Base-by-base conservation (phyloP, 2,888 invertebrate genomes). In the Zhengitettix transpicula region DNA sequence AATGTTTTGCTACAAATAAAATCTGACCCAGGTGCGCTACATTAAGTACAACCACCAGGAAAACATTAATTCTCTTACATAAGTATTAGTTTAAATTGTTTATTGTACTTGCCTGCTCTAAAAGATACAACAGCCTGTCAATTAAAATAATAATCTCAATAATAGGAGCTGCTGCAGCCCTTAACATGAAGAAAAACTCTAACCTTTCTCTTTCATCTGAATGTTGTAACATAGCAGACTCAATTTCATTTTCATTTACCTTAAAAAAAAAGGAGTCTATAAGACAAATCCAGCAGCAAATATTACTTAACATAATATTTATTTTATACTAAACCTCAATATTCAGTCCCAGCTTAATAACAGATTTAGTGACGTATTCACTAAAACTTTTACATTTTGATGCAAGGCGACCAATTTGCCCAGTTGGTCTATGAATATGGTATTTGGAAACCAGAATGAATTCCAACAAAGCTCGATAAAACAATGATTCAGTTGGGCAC, bases 81-180 rank as follows among this genome's bases (percentile, higher is more conserved):
- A 5, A 7, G 28, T 28, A 28, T 28, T 28, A 28, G 28, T 28
- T 28, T 5, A 28, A 28, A 28, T 28, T 28, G 28, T 28, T 2
- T 28, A 54, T 11, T 55, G 51, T 17, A 57, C 60, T 64, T 67
- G 77, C 77, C 72, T 76, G 72, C 69, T 91, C 89, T 61, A 80
- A 73, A 42, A 95, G 78, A 77, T 78, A 94, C 66, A 88, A 74
- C 52, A 89, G 71, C 67, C 92, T 80, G 72, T 96, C 95, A 59
- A 93, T 74, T 61, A 94, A 75, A 67, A 95, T 86, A 5, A 91
- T 75, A 65, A 82, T 80, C 71, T 95, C 95, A 16, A 95, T 75
- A 17, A 88, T 80, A 16, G 89, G 87, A 1, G 92, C 88, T 65
- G 91, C 76, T 62, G 83, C 78, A 68, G 87, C 78, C 63, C 91